phyloP scores from a whole-genome alignment of 1,140 invertebrate genomes.

The Trinorchestia longiramus region DNA sequence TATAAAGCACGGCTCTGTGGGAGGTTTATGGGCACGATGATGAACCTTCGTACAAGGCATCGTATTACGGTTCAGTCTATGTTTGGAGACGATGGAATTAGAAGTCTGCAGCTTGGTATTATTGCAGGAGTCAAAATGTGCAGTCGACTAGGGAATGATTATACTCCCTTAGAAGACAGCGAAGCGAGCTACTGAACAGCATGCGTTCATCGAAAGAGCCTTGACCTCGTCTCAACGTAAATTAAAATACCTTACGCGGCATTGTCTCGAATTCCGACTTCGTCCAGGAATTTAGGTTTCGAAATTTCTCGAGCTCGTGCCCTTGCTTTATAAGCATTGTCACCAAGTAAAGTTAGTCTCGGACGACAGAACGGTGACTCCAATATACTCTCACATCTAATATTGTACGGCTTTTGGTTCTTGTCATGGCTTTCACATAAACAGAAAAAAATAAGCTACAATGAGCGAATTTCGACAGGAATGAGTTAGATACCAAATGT shows the following conservation, averaged over 20 bases:
- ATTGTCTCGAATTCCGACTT: conserved; percentile 26
- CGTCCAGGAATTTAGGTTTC: conserved; percentile 7
- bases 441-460: neutral
- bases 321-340: conserved; percentile 3
- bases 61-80: neutral
- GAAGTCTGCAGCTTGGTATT: neutral
- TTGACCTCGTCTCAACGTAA: conserved; percentile 23
- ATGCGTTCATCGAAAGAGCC: neutral
- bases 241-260: conserved; percentile 39
- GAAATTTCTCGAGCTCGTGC: neutral
- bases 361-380: neutral
- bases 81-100: neutral
- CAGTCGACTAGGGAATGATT: neutral
- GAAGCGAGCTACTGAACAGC: neutral
- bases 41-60: neutral
- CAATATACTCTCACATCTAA: neutral
- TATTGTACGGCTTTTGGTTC: neutral
- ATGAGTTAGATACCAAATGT: neutral
- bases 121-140: neutral
- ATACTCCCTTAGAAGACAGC: neutral
- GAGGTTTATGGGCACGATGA: neutral
- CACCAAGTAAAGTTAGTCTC: neutral
- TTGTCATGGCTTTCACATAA: neutral
- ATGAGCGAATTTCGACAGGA: neutral
- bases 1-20: neutral